Conservation (phyloP, 2,113 vertebrate species). For the Melanostigma gelatinosum region DNA sequence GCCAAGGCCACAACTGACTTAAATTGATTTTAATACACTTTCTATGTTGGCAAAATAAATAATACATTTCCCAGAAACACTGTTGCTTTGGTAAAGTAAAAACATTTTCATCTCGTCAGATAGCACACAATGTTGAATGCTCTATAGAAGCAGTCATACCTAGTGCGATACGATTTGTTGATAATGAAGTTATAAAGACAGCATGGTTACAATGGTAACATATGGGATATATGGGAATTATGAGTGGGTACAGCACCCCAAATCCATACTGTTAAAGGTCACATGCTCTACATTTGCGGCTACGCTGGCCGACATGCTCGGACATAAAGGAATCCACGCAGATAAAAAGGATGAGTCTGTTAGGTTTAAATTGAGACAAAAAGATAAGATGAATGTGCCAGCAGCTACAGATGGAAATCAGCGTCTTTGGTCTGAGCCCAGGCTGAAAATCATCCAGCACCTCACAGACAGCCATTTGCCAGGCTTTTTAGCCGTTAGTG, state of each 20-base stretch:
- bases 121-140: not conserved
- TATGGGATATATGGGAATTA: not conserved
- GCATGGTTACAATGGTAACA: not conserved
- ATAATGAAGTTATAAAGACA: not conserved
- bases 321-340: not conserved
- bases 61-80: too few relatives aligned
- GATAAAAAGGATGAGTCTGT: not conserved
- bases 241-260: not conserved
- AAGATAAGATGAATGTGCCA: conserved; percentile 7
- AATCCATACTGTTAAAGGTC: not conserved
- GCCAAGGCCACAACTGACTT: not conserved
- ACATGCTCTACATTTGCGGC: too few relatives aligned
- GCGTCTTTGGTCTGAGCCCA: conserved; percentile 17
- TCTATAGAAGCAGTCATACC: not conserved
- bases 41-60: too few relatives aligned
- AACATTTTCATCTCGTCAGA: not conserved
- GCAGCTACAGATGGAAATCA: conserved; percentile 21
- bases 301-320: not conserved
- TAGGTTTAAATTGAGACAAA: conserved; percentile 2
- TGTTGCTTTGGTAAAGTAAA: too few relatives aligned
- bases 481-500: not conserved
- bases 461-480: not conserved
- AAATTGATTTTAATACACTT: not conserved
- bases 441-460: conserved; percentile 6
- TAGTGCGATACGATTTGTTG: not conserved